Base-by-base conservation (phyloP, 2,797 vertebrate species). In the Gallinago nigripennis region DNA sequence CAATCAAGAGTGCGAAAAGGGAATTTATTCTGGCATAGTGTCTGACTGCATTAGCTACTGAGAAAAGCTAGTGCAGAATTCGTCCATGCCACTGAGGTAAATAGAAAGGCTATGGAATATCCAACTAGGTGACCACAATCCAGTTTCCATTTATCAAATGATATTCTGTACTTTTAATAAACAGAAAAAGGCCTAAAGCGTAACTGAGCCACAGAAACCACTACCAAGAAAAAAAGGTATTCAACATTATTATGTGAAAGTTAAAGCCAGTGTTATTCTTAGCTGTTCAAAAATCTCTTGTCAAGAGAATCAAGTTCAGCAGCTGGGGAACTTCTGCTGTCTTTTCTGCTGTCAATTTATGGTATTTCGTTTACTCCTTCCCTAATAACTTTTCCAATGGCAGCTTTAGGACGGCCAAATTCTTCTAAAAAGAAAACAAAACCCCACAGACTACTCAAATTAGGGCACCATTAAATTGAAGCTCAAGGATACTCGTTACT, bases 41-140 rank as follows among this genome's bases (percentile, higher is more conserved):
- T 98, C 98, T 99, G 98, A 98, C 98, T 98, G 98, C 86, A 91
- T 71, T 95, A 97, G 98, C 98, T 97, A 99, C 75, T 54, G 77
- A 85, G 53, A 18, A 73, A 96, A 98, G 98, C 95, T 97, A 97
- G 98, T 28, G 97, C 98, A 98, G 98, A 98, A 99, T 98, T 99
- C 98, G 1, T 20, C 98, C 98, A 99, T 98, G 98, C 98, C 86
- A 18, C 45, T 2, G 6, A 71, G 18, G 11, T 35, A 27, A 39
- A 48, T 1, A 2, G 6, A 70, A 48, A 88, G 12, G n/a, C 61
- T 8, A 6, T 2, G 19, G 48, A 77, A 41, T 6, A 64, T 0
- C 54, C 85, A 63, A 4, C 5, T 4, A 19, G 6, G 18, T 6
- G 5, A 31, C 30, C 25, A 39, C 27, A 41, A 14, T 3, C 20